Base-by-base conservation (phyloP, 2,113 vertebrate species). In the Tupaia chinensis region DNA sequence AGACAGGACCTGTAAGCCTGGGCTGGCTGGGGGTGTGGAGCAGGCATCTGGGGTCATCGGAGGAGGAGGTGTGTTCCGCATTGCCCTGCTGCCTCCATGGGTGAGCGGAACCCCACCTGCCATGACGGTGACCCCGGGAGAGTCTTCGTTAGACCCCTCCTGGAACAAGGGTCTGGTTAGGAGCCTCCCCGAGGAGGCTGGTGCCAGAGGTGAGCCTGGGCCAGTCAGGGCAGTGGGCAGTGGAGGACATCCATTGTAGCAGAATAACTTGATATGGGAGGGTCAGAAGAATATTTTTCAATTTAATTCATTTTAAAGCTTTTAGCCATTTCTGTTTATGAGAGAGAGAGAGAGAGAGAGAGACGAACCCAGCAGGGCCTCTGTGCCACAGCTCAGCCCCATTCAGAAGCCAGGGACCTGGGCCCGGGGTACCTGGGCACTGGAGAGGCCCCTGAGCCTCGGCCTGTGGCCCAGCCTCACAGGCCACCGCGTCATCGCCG, bases 101-200 rank as follows among this genome's bases (percentile, higher is more conserved):
- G 96, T 97, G 92, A 53, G 72, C 94, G 89, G 95, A 90, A 73
- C 97, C 92, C 97, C 88, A 96, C 95, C 32, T 97, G 82, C 96
- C 94, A 98, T 96, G 97, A 89, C 98, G 96, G 92, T 44, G 87
- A 94, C 82, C 79, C 82, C n/a, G 92, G 81, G 27, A 93, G 44
- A 74, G 72, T 65, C 66, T 81, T 81, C 65, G n/a, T 86, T 10
- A 87, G 34, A n/a, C 29, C 66, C 63, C 29, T 74, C 34, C 32
- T 22, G 54, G n/a, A 78, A 44, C 56, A 83, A 70, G 12, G 23
- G 13, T 84, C 3, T 44, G 44, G 44, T 44, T 44, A 44, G 44
- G 44, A 44, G 44, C 44, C 20, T 25, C 9, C 27, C 5, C 58
- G 61, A 76, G 19, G 27, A 78, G 27, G 61, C 82, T 23, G 87